Conservation (phyloP, 2,888 invertebrate species). For the Troglohyphantes excavatus region DNA sequence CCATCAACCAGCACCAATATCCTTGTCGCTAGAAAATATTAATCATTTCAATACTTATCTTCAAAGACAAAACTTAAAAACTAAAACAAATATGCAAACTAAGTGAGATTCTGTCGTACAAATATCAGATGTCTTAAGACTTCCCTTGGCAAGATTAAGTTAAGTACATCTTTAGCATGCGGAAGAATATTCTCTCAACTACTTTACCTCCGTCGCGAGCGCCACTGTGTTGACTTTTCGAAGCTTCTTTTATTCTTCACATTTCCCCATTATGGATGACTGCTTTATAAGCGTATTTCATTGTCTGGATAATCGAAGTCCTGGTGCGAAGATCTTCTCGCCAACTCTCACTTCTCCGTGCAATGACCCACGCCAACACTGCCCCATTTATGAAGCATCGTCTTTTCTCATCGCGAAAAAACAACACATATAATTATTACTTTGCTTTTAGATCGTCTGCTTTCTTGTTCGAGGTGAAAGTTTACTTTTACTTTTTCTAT, state of each 20-base stretch:
- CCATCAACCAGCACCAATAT: no score
- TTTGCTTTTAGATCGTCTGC: background rate
- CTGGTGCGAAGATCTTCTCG: conserved; percentile 17
- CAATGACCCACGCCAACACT: conserved; percentile 53
- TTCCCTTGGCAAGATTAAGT: background rate
- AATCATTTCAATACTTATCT: no score
- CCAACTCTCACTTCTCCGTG: conserved; percentile 23
- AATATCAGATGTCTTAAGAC: no score
- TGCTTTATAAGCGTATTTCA: conserved; percentile 34
- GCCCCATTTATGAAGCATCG: conserved; percentile 26
- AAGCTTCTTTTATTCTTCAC: conserved; percentile 1
- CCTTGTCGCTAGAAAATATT: no score
- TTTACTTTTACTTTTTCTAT: conserved; percentile 23
- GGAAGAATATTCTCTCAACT: conserved; percentile 13
- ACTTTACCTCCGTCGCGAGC: background rate
- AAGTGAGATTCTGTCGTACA: no score
- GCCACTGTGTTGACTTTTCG: conserved; percentile 14
- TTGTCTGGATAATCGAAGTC: conserved; percentile 33
- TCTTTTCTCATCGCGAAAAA: no score
- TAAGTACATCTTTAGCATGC: conserved; percentile 19
- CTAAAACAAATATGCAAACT: no score
- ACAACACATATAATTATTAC: background rate
- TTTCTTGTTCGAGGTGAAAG: background rate
- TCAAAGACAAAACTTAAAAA: no score
- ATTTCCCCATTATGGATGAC: conserved; percentile 38